Evolutionary conservation across 2,888 invertebrate species (phyloP).

Genomic region (Horisme vitalbata): DNA sequence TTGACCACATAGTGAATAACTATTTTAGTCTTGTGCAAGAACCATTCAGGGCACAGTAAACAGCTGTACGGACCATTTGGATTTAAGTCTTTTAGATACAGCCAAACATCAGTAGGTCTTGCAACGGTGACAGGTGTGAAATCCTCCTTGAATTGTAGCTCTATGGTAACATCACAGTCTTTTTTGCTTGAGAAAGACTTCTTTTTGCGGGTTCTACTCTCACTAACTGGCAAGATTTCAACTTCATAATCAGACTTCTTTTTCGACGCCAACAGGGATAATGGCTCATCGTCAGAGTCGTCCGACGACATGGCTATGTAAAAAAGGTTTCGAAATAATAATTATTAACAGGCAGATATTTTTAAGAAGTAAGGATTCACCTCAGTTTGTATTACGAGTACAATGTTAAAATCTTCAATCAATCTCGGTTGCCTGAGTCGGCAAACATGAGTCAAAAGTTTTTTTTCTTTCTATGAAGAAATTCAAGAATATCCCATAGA

Average conservation of each 20-base stretch:
- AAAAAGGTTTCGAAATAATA: too few species aligned
- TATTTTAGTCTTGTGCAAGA: conserved; percentile 72
- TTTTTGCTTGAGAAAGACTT: conserved; percentile 34
- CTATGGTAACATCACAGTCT: conserved; percentile 41
- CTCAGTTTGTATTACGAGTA: too few species aligned
- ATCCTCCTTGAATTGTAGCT: conserved; percentile 31
- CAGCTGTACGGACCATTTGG: conserved; percentile 74
- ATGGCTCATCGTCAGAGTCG: conserved; percentile 76
- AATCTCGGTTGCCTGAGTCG: too few species aligned
- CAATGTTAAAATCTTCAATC: too few species aligned
- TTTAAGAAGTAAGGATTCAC: too few species aligned
- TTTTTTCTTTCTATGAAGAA: too few species aligned
- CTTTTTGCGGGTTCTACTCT: conserved; percentile 43
- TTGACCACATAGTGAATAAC: conserved; percentile 76
- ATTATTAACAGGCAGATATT: too few species aligned
- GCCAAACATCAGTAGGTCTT: conserved; percentile 72
- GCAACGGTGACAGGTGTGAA: conserved; percentile 46
- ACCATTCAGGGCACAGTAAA: conserved; percentile 74
- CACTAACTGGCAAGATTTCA: conserved; percentile 27
- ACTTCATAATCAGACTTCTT: conserved; percentile 45
- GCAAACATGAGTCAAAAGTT: too few species aligned
- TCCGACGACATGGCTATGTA: conserved; percentile 49
- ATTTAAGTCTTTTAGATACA: conserved; percentile 75
- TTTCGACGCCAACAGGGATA: conserved; percentile 63
- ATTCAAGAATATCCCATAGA: too few species aligned